Conservation (phyloP, 2,888 invertebrate genomes). For the Caenorhabditis wallacei region DNA sequence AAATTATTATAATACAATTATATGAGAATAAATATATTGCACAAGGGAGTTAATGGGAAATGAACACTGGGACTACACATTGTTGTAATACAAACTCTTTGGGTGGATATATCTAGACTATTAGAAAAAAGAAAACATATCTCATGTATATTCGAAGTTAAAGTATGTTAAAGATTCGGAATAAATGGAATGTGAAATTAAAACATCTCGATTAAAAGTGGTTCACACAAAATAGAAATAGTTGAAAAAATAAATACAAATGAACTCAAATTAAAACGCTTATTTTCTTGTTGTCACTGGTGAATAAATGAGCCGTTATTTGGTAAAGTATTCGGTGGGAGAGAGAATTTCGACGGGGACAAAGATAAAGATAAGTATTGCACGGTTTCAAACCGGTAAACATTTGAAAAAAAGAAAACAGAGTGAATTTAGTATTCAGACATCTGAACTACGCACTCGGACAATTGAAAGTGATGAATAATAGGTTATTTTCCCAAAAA, state of each 20-base stretch:
- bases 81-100: conserved; percentile 56
- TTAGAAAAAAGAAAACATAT: conserved; percentile 1
- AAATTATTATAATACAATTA: conserved; percentile 12
- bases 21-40: conserved; percentile 32
- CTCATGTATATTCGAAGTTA: conserved; percentile 16
- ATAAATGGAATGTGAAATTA: conserved; percentile 58
- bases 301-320: conserved; percentile 63
- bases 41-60: conserved; percentile 6
- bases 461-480: background rate
- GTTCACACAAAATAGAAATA: background rate
- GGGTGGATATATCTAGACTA: conserved; percentile 52
- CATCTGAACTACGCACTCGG: conserved; percentile 51
- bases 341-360: conserved; percentile 20
- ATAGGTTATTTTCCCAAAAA: conserved; percentile 18
- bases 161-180: conserved; percentile 22
- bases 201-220: conserved; percentile 14
- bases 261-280: conserved; percentile 17
- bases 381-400: conserved; percentile 36
- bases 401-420: conserved; percentile 24
- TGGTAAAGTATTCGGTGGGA: conserved; percentile 57
- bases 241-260: conserved; percentile 17
- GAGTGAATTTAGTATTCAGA: conserved; percentile 31
- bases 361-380: conserved; percentile 16
- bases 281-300: conserved; percentile 55
- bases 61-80: conserved; percentile 56